These are phyloP conservation scores for Augochlora pura DNA, from an alignment of 1,140 invertebrate genomes.

Conservation along the genomic window DNA sequence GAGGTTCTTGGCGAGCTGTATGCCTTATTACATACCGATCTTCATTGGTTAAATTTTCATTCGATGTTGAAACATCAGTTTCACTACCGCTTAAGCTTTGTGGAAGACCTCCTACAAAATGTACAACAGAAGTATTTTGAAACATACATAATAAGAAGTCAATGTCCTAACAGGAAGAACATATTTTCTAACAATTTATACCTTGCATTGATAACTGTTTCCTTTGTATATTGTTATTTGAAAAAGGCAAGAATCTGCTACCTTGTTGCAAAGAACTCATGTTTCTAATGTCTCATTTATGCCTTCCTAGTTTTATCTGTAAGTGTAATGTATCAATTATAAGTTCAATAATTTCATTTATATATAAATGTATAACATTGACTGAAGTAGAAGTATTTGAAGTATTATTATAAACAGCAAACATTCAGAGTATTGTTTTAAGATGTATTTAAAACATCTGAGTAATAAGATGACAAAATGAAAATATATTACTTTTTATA, in stretches of 20 bases:
- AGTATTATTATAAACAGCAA: background rate
- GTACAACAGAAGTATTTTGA: background rate
- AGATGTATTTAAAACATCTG: background rate
- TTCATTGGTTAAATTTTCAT: conserved; percentile 93
- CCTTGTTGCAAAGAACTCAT: conserved; percentile 81
- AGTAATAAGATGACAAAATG: background rate
- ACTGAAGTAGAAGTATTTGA: background rate
- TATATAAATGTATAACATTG: background rate
- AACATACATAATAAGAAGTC: background rate
- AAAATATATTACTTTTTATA: no score
- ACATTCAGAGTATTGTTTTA: background rate
- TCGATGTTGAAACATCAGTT: conserved; percentile 94
- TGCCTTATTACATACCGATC: conserved; percentile 91
- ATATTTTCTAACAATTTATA: conserved; percentile 50
- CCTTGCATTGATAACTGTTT: conserved; percentile 79
- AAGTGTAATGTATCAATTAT: conserved; percentile 24
- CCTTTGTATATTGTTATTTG: conserved; percentile 79
- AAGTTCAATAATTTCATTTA: background rate
- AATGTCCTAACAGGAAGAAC: background rate
- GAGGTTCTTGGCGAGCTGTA: conserved; percentile 93
- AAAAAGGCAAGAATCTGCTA: conserved; percentile 78
- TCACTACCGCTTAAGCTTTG: conserved; percentile 92
- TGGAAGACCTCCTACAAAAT: conserved; percentile 81
- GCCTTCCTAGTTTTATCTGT: conserved; percentile 70
- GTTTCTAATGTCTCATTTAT: conserved; percentile 73